Base-by-base conservation (phyloP, 2,113 vertebrate genomes). In the Plecotus auritus region DNA sequence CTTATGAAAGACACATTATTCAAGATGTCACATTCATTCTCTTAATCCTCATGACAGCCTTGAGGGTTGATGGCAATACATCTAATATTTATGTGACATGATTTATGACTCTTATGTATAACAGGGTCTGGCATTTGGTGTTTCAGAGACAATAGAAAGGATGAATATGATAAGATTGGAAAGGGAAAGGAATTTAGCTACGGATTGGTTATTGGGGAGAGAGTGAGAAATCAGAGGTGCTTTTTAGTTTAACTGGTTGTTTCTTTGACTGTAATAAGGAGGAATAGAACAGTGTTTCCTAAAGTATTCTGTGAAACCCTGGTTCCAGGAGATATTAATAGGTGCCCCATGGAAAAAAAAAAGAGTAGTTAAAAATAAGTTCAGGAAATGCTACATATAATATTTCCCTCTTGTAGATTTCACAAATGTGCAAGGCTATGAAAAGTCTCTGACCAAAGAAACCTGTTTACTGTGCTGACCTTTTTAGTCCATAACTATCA, bases 281-380 rank as follows among this genome's bases (percentile, higher is more conserved):
- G 85, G 61, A 78, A 12, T 22, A 83, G 49, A 94, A 45, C 74
- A 80, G 22, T 20, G 47, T 93, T 84, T 91, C 72, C 87, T 74
- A 78, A 92, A 91, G 64, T 91, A 40, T 84, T 93, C 56, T 93
- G 59, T 97, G 85, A 97, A 97, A 93, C 76, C 67, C n/a, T 90
- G 66, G 56, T 84, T 80, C 72, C 76, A 93, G 28, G 45, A 85
- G 85, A 84, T 97, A 97, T 95, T 96, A 95, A 89, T 94, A 95
- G 73, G 80, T 91, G 28, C 67, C 80, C 16, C 6, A 16, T 80
- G 61, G 78, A 2, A 3, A 7, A 35, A 91, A 56, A 80, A 86
- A 47, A 80, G 45, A 32, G 66, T 73, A 73, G 89, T 91, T 97
- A 89, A 97, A 97, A 96, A 96, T 91, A 89, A 96, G 77, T 86